Evolutionary conservation across 2,797 vertebrate species (phyloP).

Genomic region (Cichlasoma orientale): DNA sequence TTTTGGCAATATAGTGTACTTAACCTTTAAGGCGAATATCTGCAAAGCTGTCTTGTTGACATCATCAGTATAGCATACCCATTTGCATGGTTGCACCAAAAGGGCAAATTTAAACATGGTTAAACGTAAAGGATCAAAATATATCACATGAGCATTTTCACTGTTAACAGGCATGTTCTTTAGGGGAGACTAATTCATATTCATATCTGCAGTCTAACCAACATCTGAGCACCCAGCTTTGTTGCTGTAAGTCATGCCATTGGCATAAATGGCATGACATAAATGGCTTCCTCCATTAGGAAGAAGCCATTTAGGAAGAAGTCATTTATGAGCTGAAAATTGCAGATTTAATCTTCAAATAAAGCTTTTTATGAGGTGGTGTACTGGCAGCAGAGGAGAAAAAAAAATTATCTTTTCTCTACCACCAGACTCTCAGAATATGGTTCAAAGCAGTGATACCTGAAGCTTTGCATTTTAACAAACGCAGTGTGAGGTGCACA

Average conservation of each 20-base stretch:
- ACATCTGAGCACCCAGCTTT: not conserved
- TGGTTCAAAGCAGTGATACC: not conserved
- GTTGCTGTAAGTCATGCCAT: not conserved
- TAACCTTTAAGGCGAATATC: not conserved
- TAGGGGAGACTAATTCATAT: not conserved
- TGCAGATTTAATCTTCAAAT: slow-evolving; percentile 18
- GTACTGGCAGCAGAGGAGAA: not conserved
- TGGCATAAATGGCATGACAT: not conserved
- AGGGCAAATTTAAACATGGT: not conserved
- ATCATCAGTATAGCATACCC: not conserved
- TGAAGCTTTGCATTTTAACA: not conserved
- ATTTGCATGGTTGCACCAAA: not conserved
- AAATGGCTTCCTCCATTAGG: not conserved
- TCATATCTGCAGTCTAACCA: not conserved
- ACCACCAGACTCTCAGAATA: not conserved
- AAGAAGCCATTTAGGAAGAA: not conserved
- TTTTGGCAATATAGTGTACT: too few species aligned
- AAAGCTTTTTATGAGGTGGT: slow-evolving; percentile 5
- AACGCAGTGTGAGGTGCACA: not conserved
- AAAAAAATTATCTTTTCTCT: not conserved
- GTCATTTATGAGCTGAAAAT: not conserved
- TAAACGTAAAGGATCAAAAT: not conserved
- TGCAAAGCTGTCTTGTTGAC: not conserved
- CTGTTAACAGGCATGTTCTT: not conserved
- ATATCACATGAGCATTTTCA: not conserved